phyloP scores from a whole-genome alignment of 2,888 invertebrate genomes.

The Nudaria mundana region DNA sequence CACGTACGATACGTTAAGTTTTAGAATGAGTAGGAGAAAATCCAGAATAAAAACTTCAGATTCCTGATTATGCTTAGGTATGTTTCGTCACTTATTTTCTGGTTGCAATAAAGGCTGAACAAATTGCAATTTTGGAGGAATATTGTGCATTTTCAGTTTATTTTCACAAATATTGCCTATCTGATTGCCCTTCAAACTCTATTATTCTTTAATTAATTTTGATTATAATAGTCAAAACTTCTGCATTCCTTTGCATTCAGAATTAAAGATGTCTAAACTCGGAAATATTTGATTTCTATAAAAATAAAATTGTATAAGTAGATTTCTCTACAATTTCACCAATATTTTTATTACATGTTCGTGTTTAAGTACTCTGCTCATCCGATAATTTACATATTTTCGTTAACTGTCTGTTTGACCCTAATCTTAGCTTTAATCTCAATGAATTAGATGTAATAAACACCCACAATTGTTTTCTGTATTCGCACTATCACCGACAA shows the following conservation, averaged over 20 bases:
- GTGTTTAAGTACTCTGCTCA: slow-evolving; percentile 19
- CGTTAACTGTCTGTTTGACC: slow-evolving; percentile 26
- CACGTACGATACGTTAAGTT: slow-evolving; percentile 22
- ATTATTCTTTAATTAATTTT: too few species aligned
- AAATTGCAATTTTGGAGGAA: too few species aligned
- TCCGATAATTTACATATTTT: slow-evolving; percentile 26
- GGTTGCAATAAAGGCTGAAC: too few species aligned
- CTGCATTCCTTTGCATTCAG: too few species aligned
- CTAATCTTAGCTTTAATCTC: slow-evolving; percentile 43
- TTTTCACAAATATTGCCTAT: too few species aligned
- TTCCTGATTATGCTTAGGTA: too few species aligned
- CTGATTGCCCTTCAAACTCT: too few species aligned
- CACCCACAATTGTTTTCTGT: slow-evolving; percentile 51
- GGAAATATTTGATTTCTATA: neutral
- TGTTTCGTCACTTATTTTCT: too few species aligned
- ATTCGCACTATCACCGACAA: slow-evolving; percentile 52
- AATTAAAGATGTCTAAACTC: neutral
- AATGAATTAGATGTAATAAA: slow-evolving; percentile 64
- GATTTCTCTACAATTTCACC: slow-evolving; percentile 5
- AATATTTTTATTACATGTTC: slow-evolving; percentile 26
- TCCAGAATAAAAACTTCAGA: too few species aligned
- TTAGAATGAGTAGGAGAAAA: too few species aligned
- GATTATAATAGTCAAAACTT: too few species aligned
- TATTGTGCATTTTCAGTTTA: too few species aligned
- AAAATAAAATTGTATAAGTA: slow-evolving; percentile 1